Evolutionary conservation across 2,113 vertebrate genomes (phyloP).

Genomic region (Ptilorrhoa leucosticta): DNA sequence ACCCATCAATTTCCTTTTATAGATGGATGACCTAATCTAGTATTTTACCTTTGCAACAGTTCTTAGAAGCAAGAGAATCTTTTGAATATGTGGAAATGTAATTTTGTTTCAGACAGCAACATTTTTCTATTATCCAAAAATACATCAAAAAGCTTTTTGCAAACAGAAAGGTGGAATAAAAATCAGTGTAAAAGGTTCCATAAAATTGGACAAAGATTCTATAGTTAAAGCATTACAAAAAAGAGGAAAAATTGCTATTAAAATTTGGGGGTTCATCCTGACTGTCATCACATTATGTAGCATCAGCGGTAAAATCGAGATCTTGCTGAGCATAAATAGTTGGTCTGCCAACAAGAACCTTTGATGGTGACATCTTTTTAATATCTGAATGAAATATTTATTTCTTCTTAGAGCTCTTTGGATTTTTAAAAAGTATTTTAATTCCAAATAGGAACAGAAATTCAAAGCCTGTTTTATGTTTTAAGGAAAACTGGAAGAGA

Average conservation of each 20-base stretch:
- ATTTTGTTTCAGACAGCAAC: neutral
- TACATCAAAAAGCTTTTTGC: neutral
- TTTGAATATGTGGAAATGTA: neutral
- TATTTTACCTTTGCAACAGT: neutral
- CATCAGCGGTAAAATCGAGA: neutral
- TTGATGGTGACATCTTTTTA: neutral
- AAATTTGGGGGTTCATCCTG: neutral
- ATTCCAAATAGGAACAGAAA: neutral
- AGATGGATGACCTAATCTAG: neutral
- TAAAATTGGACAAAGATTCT: neutral
- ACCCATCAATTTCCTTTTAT: neutral
- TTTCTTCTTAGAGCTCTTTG: neutral
- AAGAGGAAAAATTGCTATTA: neutral
- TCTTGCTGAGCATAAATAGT: neutral
- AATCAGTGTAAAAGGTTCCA: neutral
- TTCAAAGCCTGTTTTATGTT: neutral
- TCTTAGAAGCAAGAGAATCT: neutral
- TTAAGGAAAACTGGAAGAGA: neutral
- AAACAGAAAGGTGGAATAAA: neutral
- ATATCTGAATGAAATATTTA: neutral
- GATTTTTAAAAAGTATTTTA: neutral
- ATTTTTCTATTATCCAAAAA: neutral
- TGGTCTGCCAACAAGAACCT: neutral
- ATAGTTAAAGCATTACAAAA: neutral
- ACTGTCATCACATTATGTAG: neutral